Conservation (phyloP, 2,797 vertebrate species). For the Carduelis carduelis region DNA sequence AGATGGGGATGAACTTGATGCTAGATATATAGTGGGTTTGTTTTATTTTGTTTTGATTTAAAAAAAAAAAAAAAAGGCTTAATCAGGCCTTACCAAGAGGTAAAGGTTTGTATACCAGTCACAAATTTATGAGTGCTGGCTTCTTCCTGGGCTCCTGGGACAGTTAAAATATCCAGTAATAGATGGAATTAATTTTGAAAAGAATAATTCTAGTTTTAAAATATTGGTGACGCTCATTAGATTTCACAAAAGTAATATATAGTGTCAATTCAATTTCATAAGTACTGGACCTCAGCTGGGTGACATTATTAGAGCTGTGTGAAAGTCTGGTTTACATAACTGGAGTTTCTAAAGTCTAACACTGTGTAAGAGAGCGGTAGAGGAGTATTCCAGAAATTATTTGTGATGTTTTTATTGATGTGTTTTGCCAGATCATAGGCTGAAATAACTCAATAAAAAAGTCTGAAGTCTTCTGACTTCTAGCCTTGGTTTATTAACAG, state of each 20-base stretch:
- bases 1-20: background rate
- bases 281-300: background rate
- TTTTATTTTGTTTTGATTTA: background rate
- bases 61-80: too few species aligned
- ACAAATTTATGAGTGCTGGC: slow-evolving; percentile 22
- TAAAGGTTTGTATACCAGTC: background rate
- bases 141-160: background rate
- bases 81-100: background rate
- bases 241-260: slow-evolving; percentile 57
- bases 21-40: background rate
- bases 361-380: background rate
- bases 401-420: background rate
- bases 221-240: slow-evolving; percentile 39
- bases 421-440: background rate
- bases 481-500: background rate
- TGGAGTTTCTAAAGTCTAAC: background rate
- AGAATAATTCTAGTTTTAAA: slow-evolving; percentile 26
- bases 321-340: background rate
- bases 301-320: background rate
- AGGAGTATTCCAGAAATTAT: background rate
- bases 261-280: slow-evolving; percentile 29
- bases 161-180: slow-evolving; percentile 15
- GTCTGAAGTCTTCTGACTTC: background rate
- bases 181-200: background rate
- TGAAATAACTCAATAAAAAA: background rate